A percentile compares a stretch with the other conserved stretches of the same genome.
Evolutionary conservation across 2,888 invertebrate species (phyloP).

Genomic region (Agonopterix arenella): DNA sequence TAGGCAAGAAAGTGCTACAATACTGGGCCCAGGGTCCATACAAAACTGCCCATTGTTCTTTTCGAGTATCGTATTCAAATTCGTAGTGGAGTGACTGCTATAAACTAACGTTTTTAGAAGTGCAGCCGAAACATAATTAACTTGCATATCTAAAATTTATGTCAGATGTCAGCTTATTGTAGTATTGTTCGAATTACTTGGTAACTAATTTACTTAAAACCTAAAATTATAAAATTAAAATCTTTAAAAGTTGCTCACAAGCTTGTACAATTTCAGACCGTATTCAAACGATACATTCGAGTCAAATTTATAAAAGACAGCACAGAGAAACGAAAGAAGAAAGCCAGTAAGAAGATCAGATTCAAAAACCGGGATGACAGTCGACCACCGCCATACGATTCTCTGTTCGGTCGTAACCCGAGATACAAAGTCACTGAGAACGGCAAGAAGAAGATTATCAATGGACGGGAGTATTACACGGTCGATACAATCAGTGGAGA

Average conservation of each 20-base stretch:
- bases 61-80: too few relatives aligned
- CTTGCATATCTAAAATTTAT: too few relatives aligned
- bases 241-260: not conserved
- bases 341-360: conserved; percentile 1
- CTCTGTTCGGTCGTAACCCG: conserved; percentile 66
- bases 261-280: conserved; percentile 26
- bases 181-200: too few relatives aligned
- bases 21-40: too few relatives aligned
- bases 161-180: too few relatives aligned
- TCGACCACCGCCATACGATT: conserved; percentile 82
- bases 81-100: too few relatives aligned
- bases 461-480: conserved; percentile 87
- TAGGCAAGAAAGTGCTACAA: too few relatives aligned
- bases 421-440: conserved; percentile 34
- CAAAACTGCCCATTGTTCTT: too few relatives aligned
- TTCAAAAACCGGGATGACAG: conserved; percentile 33
- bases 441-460: conserved; percentile 77
- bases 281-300: conserved; percentile 38
- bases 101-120: too few relatives aligned
- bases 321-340: conserved; percentile 12
- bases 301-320: conserved; percentile 16
- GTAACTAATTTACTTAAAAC: too few relatives aligned
- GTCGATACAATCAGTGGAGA: conserved; percentile 78
- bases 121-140: too few relatives aligned
- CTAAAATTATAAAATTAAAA: not conserved